Base-by-base conservation (phyloP, 2,888 invertebrate genomes). In the Lasius fuliginosus region DNA sequence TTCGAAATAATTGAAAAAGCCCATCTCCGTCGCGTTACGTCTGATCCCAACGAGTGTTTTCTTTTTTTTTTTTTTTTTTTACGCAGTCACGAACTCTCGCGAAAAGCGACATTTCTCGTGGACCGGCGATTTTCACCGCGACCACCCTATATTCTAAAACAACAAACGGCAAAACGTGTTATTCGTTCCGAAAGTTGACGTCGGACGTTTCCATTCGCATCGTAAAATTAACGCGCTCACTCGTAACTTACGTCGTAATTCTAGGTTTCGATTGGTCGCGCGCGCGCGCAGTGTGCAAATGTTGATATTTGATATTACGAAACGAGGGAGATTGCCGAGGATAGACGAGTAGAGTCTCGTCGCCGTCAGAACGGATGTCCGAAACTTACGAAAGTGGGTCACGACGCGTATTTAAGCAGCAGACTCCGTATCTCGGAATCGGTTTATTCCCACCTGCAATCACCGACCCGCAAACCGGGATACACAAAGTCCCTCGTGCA, bases 371-470 rank as follows among this genome's bases (percentile, higher is more conserved):
- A 64, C 76, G 62, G 33, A 81, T 42, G 64, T 67, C 74, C 76
- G 60, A 46, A 74, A 81, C 71, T 83, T 71, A 69, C 42, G 58
- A 67, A 90, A 91, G 84, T 81, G 56, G 90, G 87, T 84, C 86
- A 86, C 60, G 76, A 23, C 79, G 60, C 75, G 83, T 84, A 85
- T 89, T 87, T 73, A 79, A 82, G 85, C 84, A 67, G 84, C 81
- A 74, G 83, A 73, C 84, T 82, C 62, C 86, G 23, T 23, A 23
- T 23, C 23, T 86, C 82, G 87, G 76, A 86, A 91, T 91, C 86
- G 86, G 90, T 90, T 90, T 87, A 91, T 90, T 91, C 91, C 91
- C 88, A 86, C 85, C 87, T 90, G 90, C 90, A 90, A 90, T 90
- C 91, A 90, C 85, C 81, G 87, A 85, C 56, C 87, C 85, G 88